Evolutionary conservation across 1,140 invertebrate genomes (phyloP).

Genomic region (Zaprionus tsacasi): DNA sequence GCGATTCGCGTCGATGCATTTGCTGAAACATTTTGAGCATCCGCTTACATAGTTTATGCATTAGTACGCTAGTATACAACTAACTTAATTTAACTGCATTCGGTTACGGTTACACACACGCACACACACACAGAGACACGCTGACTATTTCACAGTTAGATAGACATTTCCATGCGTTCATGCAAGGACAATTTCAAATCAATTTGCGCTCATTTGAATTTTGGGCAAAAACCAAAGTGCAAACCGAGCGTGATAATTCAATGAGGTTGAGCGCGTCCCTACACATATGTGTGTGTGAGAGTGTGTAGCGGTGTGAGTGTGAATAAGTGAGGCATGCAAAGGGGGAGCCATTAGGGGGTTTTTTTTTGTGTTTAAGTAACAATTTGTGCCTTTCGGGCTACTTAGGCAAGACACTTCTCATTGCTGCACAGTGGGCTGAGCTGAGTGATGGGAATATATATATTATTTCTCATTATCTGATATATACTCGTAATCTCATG

Average conservation of each 20-base stretch:
- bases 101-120: slow-evolving; percentile 13
- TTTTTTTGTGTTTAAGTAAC: slow-evolving; percentile 17
- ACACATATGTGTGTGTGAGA: slow-evolving; percentile 1
- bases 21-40: slow-evolving; percentile 8
- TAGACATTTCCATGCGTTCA: slow-evolving; percentile 23
- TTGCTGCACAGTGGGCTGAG: slow-evolving; percentile 13
- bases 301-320: background rate
- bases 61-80: slow-evolving; percentile 34
- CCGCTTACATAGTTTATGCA: slow-evolving; percentile 58
- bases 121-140: background rate
- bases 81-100: slow-evolving; percentile 61
- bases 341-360: background rate
- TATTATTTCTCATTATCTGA: background rate
- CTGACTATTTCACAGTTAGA: slow-evolving; percentile 8
- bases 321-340: background rate
- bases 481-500: too few relatives aligned
- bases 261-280: slow-evolving; percentile 45
- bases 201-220: slow-evolving; percentile 67
- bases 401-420: slow-evolving; percentile 5
- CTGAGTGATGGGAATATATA: too few relatives aligned
- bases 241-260: slow-evolving; percentile 68
- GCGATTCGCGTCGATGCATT: background rate
- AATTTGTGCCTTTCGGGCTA: slow-evolving; percentile 15
- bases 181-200: slow-evolving; percentile 51
- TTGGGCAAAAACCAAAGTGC: slow-evolving; percentile 58